phyloP scores from a whole-genome alignment of 2,113 vertebrate species.

The Isurus oxyrinchus region DNA sequence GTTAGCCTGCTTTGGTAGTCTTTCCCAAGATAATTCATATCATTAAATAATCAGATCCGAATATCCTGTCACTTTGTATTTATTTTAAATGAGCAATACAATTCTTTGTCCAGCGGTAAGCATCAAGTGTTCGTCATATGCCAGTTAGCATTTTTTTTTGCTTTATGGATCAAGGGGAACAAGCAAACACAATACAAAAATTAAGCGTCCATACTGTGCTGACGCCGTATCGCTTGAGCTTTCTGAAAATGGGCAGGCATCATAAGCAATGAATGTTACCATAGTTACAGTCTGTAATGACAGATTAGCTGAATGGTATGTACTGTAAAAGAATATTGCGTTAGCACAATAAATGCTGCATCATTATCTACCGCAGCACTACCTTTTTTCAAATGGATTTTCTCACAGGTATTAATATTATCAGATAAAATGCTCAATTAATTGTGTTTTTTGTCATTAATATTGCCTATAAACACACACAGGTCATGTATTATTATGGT shows the following conservation, averaged over 20 bases:
- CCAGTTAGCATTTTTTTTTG: background rate
- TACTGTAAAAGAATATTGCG: constrained; percentile 1
- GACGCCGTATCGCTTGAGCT: background rate
- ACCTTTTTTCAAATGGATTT: background rate
- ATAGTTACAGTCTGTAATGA: constrained; percentile 2
- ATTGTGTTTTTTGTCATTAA: background rate
- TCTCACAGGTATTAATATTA: background rate
- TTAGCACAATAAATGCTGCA: background rate
- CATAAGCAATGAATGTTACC: background rate
- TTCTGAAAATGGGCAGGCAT: background rate
- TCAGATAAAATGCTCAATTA: background rate
- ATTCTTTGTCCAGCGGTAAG: background rate
- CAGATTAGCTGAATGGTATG: background rate
- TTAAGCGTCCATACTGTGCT: background rate
- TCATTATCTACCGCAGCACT: background rate
- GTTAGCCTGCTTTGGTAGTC: background rate
- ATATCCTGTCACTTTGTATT: background rate
- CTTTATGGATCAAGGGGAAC: background rate
- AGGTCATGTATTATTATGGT: background rate
- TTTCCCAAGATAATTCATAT: background rate
- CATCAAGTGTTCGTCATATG: background rate
- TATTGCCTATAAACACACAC: background rate
- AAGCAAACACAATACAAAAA: background rate
- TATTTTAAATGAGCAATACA: background rate
- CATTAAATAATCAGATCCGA: background rate